Evolutionary conservation across 2,113 vertebrate species (phyloP), one percentile per base, ranked within the genome.

Genomic region (Microtus montanus): DNA sequence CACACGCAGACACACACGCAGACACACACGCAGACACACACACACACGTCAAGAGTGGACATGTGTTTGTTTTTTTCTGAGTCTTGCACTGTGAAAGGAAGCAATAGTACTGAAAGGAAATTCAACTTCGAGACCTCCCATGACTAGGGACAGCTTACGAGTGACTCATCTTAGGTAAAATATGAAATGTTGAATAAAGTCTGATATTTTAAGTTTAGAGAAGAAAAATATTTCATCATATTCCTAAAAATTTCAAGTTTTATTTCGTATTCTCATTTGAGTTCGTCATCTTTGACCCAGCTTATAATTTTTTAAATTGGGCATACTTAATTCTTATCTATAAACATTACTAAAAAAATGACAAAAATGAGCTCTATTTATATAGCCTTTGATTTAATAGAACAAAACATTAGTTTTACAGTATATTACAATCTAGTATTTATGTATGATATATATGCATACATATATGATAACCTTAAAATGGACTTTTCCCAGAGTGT

Each of bases 81-180:
- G 49, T 58, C 33, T 80, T 58, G 35, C 61, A n/a, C 35, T 88
- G 79, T 68, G 94, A 94, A 90, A 58, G 28, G 75, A 92, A 95
- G 73, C 33, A 28, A 2, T 78, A 41, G 64, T 73, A 22, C 75
- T 63, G 82, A 91, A 38, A 74, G 35, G 4, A 93, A 86, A 74
- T 75, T 73, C 82, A 83, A 68, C 1, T 58, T 2, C 28, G 35
- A 87, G 44, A 54, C 82, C 91, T 63, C 95, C 64, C 80, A 74
- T 68, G 19, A 33, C 78, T 26, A 24, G 35, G n/a, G 22, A n/a
- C 49, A 54, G 33, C 24, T 94, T 38, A 77, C 35, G 80, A 26
- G 26, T 78, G 66, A 70, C 35, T 88, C 38, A 44, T 75, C 47
- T 89, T 90, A 84, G 77, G 54, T 78, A 88, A 92, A 41, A 54